These are phyloP conservation scores for Brachyhypopomus gauderio DNA, from an alignment of 2,113 vertebrate species.

Conservation along the genomic window DNA sequence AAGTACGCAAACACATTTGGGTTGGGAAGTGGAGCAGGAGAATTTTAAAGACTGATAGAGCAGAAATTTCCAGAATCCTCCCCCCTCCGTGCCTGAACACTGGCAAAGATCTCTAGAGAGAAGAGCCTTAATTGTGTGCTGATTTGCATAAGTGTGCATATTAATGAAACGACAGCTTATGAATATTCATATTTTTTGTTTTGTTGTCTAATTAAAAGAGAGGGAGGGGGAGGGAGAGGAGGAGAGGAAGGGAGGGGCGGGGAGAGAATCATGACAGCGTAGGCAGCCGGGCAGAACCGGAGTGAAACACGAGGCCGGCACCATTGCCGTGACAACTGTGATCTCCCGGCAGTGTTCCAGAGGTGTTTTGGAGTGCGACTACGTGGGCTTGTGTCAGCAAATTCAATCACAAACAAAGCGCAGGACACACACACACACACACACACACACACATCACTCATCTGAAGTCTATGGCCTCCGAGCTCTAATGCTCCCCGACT, in stretches of 20 bases:
- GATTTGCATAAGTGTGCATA: slow-evolving; percentile 97
- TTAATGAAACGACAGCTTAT: slow-evolving; percentile 82
- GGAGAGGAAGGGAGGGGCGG: background rate
- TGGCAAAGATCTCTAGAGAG: slow-evolving; percentile 71
- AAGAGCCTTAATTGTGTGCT: slow-evolving; percentile 85
- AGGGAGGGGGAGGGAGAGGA: slow-evolving; percentile 52
- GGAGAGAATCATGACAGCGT: slow-evolving; percentile 69
- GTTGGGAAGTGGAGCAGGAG: slow-evolving; percentile 52
- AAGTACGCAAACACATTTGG: slow-evolving; percentile 31
- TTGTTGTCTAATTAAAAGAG: slow-evolving; percentile 91
- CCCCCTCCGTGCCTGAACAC: slow-evolving; percentile 56
- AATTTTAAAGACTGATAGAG: slow-evolving; percentile 70
- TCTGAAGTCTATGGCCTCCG: slow-evolving; percentile 11
- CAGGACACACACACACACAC: slow-evolving; percentile 39
- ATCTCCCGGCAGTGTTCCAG: slow-evolving; percentile 65
- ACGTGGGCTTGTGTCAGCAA: slow-evolving; percentile 64
- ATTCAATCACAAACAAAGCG: slow-evolving; percentile 62
- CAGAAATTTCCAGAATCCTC: slow-evolving; percentile 70
- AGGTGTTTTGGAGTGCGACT: slow-evolving; percentile 67
- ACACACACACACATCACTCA: background rate
- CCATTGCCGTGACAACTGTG: slow-evolving; percentile 73
- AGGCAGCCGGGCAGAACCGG: slow-evolving; percentile 72
- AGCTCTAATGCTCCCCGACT: slow-evolving; percentile 8
- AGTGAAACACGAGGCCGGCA: slow-evolving; percentile 54
- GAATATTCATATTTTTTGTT: slow-evolving; percentile 94